Evolutionary conservation across 2,888 invertebrate genomes (phyloP).

Genomic region (Melanargia galathea): DNA sequence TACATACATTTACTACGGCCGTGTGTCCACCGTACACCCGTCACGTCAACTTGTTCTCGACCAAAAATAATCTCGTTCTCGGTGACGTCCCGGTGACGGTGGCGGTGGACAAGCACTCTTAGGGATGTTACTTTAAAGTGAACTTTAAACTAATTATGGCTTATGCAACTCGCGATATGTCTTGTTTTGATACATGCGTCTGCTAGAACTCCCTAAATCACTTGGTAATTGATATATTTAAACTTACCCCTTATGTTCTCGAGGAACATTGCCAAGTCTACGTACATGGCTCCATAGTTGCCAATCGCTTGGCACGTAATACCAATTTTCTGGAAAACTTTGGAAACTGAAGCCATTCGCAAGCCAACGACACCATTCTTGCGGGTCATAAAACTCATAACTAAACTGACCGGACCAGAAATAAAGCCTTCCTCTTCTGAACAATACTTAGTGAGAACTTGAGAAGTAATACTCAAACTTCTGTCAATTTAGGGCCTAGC

Average conservation of each 20-base stretch:
- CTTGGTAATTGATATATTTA: neutral
- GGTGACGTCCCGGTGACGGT: too few relatives aligned
- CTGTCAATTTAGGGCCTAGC: too few relatives aligned
- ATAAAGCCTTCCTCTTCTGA: neutral
- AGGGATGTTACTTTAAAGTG: too few relatives aligned
- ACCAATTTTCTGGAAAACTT: constrained; percentile 13
- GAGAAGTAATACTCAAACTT: too few relatives aligned
- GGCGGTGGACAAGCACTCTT: too few relatives aligned
- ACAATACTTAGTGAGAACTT: too few relatives aligned
- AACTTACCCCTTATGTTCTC: neutral
- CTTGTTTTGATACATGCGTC: neutral
- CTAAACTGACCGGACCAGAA: neutral
- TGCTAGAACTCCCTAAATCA: neutral
- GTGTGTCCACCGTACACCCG: too few relatives aligned
- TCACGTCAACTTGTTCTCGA: too few relatives aligned
- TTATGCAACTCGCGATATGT: too few relatives aligned
- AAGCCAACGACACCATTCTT: neutral
- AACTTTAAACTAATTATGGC: too few relatives aligned
- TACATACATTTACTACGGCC: too few relatives aligned
- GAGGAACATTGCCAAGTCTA: neutral
- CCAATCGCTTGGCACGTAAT: constrained; percentile 9
- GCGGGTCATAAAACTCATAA: constrained; percentile 2
- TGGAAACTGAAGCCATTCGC: neutral
- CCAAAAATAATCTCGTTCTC: too few relatives aligned
- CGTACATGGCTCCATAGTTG: neutral